A percentile compares a stretch with the other conserved stretches of the same genome.
These are phyloP conservation scores for Latrodectus geometricus DNA, from an alignment of 1,140 invertebrate species.

Conservation along the genomic window DNA sequence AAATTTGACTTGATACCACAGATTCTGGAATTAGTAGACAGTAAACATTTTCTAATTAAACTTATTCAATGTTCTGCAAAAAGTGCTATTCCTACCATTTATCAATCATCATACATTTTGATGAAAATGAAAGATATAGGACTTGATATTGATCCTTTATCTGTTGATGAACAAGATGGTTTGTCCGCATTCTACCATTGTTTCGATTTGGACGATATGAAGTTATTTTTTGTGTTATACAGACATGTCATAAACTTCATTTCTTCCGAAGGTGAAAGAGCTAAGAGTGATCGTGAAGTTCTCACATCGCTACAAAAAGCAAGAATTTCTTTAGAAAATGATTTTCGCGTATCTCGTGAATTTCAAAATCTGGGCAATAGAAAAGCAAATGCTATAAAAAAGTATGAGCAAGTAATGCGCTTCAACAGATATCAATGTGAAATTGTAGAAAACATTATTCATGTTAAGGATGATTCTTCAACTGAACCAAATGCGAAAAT, in stretches of 20 bases:
- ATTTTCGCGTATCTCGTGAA: neutral
- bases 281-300: neutral
- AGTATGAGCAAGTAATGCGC: neutral
- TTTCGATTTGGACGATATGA: neutral
- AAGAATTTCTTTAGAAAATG: neutral
- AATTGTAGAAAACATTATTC: neutral
- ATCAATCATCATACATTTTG: constrained; percentile 6
- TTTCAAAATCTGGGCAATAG: neutral
- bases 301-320: neutral
- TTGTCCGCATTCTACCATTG: constrained; percentile 23
- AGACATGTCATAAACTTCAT: neutral
- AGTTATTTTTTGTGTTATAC: neutral
- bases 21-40: neutral
- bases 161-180: neutral
- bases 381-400: neutral
- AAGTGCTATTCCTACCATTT: neutral
- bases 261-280: neutral
- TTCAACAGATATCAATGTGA: constrained; percentile 18
- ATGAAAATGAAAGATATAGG: neutral
- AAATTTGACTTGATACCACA: neutral
- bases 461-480: neutral
- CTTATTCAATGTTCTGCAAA: neutral
- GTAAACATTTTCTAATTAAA: neutral
- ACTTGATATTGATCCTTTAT: neutral
- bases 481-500: neutral